These are phyloP conservation scores for Cyprinus carpio DNA, from an alignment of 2,113 vertebrate species.

Conservation along the genomic window DNA sequence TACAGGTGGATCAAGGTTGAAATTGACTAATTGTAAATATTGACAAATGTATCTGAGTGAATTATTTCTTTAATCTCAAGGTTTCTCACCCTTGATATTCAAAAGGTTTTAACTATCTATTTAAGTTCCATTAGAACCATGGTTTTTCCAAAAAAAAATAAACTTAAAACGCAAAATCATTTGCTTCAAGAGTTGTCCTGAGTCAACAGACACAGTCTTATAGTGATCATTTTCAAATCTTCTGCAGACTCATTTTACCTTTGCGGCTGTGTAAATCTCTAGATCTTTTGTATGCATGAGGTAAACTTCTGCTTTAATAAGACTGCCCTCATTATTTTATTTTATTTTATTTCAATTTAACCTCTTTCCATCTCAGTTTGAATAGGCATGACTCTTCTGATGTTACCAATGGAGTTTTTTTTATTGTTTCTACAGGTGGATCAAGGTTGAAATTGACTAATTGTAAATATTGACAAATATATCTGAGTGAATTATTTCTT, in stretches of 20 bases:
- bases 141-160: background rate
- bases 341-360: no score
- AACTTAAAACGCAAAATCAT: background rate
- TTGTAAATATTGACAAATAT: background rate
- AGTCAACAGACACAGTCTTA: background rate
- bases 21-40: background rate
- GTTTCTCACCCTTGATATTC: background rate
- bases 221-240: background rate
- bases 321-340: constrained; percentile 26
- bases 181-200: background rate
- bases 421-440: background rate
- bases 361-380: no score
- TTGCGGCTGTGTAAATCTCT: background rate
- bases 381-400: no score
- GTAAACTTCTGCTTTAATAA: constrained; percentile 17
- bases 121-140: background rate
- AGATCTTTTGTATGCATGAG: constrained; percentile 7
- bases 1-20: background rate
- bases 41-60: background rate
- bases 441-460: background rate
- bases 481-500: background rate
- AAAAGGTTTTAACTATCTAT: background rate
- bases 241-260: background rate
- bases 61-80: background rate
- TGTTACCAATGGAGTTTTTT: no score